Evolutionary conservation across 2,113 vertebrate genomes (phyloP), one percentile per base, ranked within the genome.

Genomic region (Mastomys natalensis): DNA sequence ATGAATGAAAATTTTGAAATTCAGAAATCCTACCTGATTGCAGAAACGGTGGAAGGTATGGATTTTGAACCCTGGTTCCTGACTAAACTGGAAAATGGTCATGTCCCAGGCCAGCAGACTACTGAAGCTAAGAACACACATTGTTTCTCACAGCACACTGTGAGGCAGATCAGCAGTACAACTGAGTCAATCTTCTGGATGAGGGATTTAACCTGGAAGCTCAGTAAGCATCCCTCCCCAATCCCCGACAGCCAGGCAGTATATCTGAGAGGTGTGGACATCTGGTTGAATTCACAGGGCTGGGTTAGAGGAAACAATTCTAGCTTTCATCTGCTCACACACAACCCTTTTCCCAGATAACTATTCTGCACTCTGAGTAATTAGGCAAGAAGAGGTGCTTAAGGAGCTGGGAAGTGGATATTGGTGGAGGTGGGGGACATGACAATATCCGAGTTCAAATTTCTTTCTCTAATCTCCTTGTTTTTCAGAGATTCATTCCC

Each of bases 331-430:
- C 91, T 86, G 5, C 66, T 72, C 51, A 89, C 80, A 77, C 45
- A n/a, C 21, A 94, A 16, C 40, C 82, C 12, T 92, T 84, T 92
- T 84, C 58, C 70, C 62, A 73, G 72, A 85, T 94, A 45, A 87
- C 45, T 48, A 37, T 94, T 60, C 37, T 70, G 74, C 31, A 58
- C 5, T 64, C 31, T 82, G 72, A 34, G 34, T 95, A 48, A 48
- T 48, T 48, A 48, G 7, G 45, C 45, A 48, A 48, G 45, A 48
- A 48, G 45, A 48, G 45, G 45, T 48, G 45, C 45, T 48, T 48
- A 48, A 48, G 45, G 45, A 48, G 7, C 45, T 86, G 76, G 13
- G 51, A 78, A 40, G 48, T 15, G 5, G 31, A 24, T 48, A 7
- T 76, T 48, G 43, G 24, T 45, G 76, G 26, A 11, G 62, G 6